These are phyloP conservation scores for Montifringilla adamsi DNA, from an alignment of 2,113 vertebrate species.

Conservation along the genomic window DNA sequence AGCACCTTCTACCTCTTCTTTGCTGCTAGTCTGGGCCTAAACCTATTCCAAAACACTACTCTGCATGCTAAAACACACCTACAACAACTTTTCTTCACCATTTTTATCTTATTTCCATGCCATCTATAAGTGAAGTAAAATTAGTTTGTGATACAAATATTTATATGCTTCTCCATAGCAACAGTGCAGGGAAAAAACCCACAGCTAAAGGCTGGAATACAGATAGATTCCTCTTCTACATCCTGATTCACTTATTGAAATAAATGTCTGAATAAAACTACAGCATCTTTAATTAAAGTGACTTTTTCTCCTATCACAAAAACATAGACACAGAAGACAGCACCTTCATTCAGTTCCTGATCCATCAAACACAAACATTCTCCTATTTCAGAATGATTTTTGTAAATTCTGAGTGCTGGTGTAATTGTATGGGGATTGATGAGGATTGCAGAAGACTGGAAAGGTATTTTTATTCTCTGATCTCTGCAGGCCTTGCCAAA, in stretches of 20 bases:
- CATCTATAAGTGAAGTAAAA: constrained; percentile 8
- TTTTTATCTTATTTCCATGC: constrained; percentile 32
- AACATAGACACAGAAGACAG: not conserved
- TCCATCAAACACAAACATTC: not conserved
- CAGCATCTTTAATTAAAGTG: not conserved
- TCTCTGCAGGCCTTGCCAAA: not conserved
- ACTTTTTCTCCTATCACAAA: not conserved
- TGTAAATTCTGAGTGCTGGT: not conserved
- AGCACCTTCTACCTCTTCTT: not conserved
- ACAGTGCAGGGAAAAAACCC: not conserved
- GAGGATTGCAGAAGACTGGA: not conserved
- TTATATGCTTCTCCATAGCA: constrained; percentile 29
- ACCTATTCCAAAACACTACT: not conserved
- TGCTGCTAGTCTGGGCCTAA: not conserved
- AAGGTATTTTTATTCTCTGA: not conserved
- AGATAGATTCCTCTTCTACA: not conserved
- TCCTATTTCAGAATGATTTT: not conserved
- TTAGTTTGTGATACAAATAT: constrained; percentile 39
- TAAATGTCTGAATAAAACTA: not conserved
- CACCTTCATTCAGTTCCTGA: not conserved
- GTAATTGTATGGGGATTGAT: not conserved
- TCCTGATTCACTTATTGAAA: not conserved
- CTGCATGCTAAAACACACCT: not conserved
- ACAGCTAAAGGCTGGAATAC: not conserved
- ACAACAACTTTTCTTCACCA: not conserved